Evolutionary conservation across 2,113 vertebrate species (phyloP).

Genomic region (Pyrgilauda ruficollis): DNA sequence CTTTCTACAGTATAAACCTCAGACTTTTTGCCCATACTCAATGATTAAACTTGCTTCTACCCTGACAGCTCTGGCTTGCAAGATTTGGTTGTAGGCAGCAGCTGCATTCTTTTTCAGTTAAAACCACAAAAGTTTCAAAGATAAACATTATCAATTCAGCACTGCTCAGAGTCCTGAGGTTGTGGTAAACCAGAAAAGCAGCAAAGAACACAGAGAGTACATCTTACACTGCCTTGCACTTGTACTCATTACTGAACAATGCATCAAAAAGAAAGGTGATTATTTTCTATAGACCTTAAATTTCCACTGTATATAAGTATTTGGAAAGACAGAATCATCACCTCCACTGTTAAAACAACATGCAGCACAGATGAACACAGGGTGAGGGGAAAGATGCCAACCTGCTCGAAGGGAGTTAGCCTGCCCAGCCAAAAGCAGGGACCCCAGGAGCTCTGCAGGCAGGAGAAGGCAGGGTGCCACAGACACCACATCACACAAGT

Average conservation of each 20-base stretch:
- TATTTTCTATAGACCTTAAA: background rate
- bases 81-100: background rate
- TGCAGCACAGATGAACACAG: accelerated
- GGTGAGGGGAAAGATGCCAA: background rate
- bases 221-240: background rate
- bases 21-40: background rate
- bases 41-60: background rate
- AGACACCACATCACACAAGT: no score
- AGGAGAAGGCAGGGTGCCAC: background rate
- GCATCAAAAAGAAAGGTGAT: background rate
- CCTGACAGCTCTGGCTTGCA: background rate
- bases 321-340: background rate
- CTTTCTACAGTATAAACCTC: background rate
- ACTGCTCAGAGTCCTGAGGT: background rate
- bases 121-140: background rate
- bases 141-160: background rate
- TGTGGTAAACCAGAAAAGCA: background rate
- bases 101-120: background rate
- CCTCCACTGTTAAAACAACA: background rate
- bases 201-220: accelerated
- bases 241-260: background rate
- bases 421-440: background rate
- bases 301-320: background rate
- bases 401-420: background rate
- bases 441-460: accelerated